phyloP scores from a whole-genome alignment of 2,888 invertebrate species.

The Lordiphosa andalusiaca region DNA sequence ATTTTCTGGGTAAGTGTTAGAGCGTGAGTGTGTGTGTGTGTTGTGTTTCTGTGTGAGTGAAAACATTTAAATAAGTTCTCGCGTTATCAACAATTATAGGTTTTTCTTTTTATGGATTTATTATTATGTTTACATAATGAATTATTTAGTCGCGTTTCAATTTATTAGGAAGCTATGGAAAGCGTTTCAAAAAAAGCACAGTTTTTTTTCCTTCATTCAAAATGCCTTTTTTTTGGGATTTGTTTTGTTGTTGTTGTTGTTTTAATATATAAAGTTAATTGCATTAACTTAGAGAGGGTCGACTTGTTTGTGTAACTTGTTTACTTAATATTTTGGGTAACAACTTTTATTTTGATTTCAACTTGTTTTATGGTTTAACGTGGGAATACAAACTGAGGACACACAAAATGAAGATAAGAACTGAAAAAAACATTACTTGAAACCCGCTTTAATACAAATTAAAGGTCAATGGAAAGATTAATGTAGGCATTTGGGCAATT shows the following conservation, averaged over 20 bases:
- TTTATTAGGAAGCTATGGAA: constrained; percentile 39
- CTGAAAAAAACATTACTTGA: too few relatives aligned
- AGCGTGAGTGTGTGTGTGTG: too few relatives aligned
- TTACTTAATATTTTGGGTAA: constrained; percentile 32
- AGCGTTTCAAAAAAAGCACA: constrained; percentile 55
- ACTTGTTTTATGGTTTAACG: constrained; percentile 16
- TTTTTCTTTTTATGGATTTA: constrained; percentile 35
- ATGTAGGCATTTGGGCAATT: too few relatives aligned
- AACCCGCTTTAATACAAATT: too few relatives aligned
- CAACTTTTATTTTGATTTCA: constrained; percentile 32
- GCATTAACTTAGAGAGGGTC: constrained; percentile 61
- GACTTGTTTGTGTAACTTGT: constrained; percentile 33
- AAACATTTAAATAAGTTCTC: constrained; percentile 56
- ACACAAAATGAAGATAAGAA: too few relatives aligned
- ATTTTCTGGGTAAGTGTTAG: too few relatives aligned
- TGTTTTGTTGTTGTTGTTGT: constrained; percentile 11
- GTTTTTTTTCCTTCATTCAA: constrained; percentile 31
- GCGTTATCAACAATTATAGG: constrained; percentile 63
- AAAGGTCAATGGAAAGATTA: too few relatives aligned
- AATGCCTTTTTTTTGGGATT: constrained; percentile 28
- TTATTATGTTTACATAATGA: constrained; percentile 26
- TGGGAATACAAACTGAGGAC: too few relatives aligned
- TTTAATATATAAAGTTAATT: constrained; percentile 54
- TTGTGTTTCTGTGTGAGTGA: constrained; percentile 26
- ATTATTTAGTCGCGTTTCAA: constrained; percentile 24